These are phyloP conservation scores for Sinocyclocheilus anshuiensis DNA, from an alignment of 2,113 vertebrate genomes.

Conservation along the genomic window DNA sequence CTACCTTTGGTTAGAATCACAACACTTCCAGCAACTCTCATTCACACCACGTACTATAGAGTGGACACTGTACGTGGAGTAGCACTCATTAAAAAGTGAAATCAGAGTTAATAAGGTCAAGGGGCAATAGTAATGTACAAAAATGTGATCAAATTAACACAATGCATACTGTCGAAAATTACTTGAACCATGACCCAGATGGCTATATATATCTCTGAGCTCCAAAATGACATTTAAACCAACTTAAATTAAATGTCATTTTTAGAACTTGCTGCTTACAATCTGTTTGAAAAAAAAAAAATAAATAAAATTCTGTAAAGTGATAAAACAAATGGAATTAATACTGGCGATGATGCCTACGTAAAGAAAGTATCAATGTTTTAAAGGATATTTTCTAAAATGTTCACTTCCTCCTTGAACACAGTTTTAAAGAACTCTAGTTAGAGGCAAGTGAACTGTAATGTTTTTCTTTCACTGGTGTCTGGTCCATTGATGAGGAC, in stretches of 20 bases:
- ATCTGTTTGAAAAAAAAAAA: too few relatives aligned
- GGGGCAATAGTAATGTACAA: background rate
- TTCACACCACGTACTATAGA: background rate
- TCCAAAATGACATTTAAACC: too few relatives aligned
- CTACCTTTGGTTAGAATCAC: background rate
- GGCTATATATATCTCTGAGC: background rate
- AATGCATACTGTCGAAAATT: background rate
- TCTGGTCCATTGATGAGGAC: background rate
- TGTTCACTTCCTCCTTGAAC: constrained; percentile 2
- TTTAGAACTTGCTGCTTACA: too few relatives aligned
- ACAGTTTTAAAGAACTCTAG: background rate
- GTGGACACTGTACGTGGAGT: background rate
- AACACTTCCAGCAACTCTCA: background rate
- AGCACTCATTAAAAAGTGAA: background rate
- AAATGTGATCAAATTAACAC: background rate
- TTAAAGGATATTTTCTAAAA: background rate
- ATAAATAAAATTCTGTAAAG: too few relatives aligned
- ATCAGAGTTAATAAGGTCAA: background rate
- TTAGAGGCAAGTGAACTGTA: background rate
- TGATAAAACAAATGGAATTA: background rate
- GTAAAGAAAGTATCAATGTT: background rate
- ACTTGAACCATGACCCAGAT: background rate
- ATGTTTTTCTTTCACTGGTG: background rate
- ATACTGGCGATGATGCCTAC: background rate
- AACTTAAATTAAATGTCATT: background rate